phyloP scores from a whole-genome alignment of 2,797 vertebrate species.

The Sciaenops ocellatus region DNA sequence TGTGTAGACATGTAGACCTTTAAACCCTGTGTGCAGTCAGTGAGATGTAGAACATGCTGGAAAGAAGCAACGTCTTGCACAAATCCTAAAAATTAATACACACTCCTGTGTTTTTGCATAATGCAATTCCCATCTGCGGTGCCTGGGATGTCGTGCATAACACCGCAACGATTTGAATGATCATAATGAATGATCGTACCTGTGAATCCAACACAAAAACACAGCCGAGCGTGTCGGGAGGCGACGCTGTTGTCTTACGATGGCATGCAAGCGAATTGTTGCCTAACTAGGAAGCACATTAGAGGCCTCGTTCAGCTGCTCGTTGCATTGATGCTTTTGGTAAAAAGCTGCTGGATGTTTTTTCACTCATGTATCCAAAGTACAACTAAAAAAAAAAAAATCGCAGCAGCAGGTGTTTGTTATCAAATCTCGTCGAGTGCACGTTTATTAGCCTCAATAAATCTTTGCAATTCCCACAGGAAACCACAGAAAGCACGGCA shows the following conservation, averaged over 20 bases:
- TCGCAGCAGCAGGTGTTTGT: background rate
- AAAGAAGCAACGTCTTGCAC: constrained; percentile 32
- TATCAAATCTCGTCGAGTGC: background rate
- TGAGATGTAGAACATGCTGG: constrained; percentile 5
- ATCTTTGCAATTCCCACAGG: background rate
- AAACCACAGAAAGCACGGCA: background rate
- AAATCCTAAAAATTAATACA: constrained; percentile 37
- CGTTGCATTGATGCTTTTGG: background rate
- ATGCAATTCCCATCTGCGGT: constrained; percentile 5
- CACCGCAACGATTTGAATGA: background rate
- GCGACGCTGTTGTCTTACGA: background rate
- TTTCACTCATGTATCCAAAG: background rate
- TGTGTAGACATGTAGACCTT: background rate
- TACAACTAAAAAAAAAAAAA: background rate
- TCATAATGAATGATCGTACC: no score
- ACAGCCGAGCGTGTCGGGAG: background rate
- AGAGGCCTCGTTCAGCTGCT: background rate
- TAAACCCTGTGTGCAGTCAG: background rate
- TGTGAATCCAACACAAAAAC: no score
- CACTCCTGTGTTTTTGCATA: constrained; percentile 22
- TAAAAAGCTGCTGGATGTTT: background rate
- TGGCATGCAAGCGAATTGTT: background rate
- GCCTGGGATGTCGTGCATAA: constrained; percentile 14
- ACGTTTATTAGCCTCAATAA: background rate
- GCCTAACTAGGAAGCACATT: background rate